Conservation (phyloP, 2,113 vertebrate genomes). For the Aptenodytes patagonicus region DNA sequence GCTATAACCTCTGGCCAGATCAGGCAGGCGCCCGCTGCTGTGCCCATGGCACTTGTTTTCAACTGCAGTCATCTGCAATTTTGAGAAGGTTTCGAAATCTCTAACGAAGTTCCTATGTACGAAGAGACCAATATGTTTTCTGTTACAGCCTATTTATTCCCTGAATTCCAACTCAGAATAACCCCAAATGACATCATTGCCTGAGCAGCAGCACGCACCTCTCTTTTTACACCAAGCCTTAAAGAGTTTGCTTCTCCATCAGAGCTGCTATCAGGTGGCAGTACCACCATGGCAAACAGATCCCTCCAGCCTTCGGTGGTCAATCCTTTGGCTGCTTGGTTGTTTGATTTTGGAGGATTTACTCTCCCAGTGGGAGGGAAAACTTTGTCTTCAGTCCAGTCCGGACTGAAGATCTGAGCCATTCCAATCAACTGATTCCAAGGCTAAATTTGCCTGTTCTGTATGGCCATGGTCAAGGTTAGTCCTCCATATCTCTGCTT, state of each 20-base stretch:
- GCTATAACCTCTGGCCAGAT: rapidly evolving
- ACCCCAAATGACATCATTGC: too few relatives aligned
- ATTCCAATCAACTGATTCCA: neutral
- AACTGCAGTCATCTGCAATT: neutral
- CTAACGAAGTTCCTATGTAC: neutral
- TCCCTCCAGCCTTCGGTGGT: neutral
- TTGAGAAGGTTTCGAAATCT: neutral
- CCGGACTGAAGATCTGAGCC: neutral
- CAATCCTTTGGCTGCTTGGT: neutral
- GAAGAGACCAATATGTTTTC: neutral
- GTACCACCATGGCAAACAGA: neutral
- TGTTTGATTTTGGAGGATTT: neutral
- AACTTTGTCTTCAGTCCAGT: neutral
- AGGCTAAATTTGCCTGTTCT: neutral
- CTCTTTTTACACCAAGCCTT: neutral
- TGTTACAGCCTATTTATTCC: neutral
- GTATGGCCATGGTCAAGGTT: neutral
- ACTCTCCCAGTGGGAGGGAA: neutral
- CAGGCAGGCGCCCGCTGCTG: rapidly evolving
- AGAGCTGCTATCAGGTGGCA: neutral
- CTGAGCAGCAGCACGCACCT: neutral
- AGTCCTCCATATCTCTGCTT: neutral
- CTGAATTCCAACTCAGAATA: neutral
- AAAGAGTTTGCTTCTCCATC: neutral
- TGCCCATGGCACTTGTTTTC: rapidly evolving